Conservation (phyloP, 2,113 vertebrate species). For the Ciconia stormi region DNA sequence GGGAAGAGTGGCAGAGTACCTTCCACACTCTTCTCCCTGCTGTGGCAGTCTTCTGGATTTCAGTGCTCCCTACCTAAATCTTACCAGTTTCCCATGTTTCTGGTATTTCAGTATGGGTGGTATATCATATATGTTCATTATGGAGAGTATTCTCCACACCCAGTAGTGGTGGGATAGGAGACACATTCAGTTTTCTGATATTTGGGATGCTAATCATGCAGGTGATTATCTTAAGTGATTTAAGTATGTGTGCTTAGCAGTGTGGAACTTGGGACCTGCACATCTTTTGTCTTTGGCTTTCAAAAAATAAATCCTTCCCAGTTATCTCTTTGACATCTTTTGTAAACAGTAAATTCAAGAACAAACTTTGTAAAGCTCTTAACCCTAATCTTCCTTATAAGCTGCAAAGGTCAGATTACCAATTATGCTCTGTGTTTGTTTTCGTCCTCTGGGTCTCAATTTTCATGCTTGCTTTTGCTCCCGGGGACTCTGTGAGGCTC, state of each 20-base stretch:
- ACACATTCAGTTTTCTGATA: background rate
- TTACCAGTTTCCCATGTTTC: background rate
- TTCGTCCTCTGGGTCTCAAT: background rate
- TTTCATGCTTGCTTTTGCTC: constrained; percentile 5
- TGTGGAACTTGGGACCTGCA: background rate
- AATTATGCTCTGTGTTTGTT: background rate
- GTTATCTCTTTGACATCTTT: background rate
- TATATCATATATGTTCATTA: background rate
- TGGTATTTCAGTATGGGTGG: background rate
- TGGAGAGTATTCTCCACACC: background rate
- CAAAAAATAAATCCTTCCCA: background rate
- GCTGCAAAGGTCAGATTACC: background rate
- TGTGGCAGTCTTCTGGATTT: background rate
- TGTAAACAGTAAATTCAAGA: constrained; percentile 4
- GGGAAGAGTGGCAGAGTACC: background rate
- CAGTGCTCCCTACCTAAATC: background rate
- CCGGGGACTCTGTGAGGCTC: background rate
- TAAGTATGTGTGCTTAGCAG: background rate
- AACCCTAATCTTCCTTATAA: background rate
- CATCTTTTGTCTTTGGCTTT: background rate
- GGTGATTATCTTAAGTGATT: background rate
- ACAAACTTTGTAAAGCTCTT: constrained; percentile 12
- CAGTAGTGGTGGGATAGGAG: background rate
- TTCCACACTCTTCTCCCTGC: background rate
- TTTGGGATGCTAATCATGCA: background rate